phyloP scores from a whole-genome alignment of 2,113 vertebrate genomes.

The Sceloporus tristichus region DNA sequence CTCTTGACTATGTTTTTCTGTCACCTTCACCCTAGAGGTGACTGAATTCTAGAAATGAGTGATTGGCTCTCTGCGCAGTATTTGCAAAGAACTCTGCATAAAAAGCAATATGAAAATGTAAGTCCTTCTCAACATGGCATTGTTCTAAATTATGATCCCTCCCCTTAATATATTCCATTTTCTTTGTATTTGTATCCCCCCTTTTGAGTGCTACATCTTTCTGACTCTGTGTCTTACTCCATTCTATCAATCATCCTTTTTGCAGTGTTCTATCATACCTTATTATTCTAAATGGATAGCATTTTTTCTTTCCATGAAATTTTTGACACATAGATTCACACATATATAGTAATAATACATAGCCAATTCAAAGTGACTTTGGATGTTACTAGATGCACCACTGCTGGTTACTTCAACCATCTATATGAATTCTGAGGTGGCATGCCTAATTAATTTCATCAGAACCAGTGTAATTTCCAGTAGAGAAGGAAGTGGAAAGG shows the following conservation, averaged over 20 bases:
- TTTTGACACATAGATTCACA: neutral
- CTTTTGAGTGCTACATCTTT: constrained; percentile 5
- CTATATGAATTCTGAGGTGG: neutral
- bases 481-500: too few relatives aligned
- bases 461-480: constrained; percentile 14
- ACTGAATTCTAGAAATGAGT: constrained; percentile 35
- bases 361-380: neutral
- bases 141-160: neutral
- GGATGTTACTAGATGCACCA: neutral
- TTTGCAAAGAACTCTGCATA: constrained; percentile 26
- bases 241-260: constrained; percentile 34
- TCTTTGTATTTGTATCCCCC: neutral
- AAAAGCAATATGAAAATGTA: constrained; percentile 48
- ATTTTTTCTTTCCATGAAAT: constrained; percentile 15
- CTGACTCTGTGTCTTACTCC: neutral
- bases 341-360: constrained; percentile 1
- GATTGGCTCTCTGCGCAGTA: constrained; percentile 21
- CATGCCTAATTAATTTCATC: neutral
- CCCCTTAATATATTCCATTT: neutral
- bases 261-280: constrained; percentile 1
- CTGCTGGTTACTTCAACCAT: neutral
- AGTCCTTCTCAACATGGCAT: constrained; percentile 19
- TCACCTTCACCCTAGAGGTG: constrained; percentile 40
- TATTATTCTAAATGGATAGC: constrained; percentile 12
- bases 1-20: constrained; percentile 38